phyloP scores from a whole-genome alignment of 2,888 invertebrate genomes.

The Rhingia campestris region DNA sequence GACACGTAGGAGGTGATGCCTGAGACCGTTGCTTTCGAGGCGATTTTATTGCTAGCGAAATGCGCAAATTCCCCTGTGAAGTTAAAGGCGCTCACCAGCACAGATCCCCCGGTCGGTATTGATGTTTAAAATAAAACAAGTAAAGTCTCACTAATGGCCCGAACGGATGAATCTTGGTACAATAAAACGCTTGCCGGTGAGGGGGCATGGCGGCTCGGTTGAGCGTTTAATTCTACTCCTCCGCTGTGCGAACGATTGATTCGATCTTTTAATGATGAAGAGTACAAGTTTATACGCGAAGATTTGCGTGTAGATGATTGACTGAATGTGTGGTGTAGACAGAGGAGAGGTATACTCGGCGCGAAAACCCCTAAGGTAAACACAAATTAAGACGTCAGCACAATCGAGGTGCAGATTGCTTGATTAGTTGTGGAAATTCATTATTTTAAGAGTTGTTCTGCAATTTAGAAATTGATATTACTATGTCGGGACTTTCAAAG shows the following conservation, averaged over 20 bases:
- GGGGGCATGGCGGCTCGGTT: neutral
- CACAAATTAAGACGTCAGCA: too few species aligned
- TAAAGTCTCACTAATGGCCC: conserved; percentile 18
- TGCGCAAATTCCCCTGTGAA: conserved; percentile 59
- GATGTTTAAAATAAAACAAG: conserved; percentile 38
- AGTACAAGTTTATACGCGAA: neutral
- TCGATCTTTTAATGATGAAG: conserved; percentile 26
- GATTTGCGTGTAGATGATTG: neutral
- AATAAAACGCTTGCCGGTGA: conserved; percentile 8
- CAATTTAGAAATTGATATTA: too few species aligned
- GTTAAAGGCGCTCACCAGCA: conserved; percentile 9
- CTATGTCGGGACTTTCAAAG: too few species aligned
- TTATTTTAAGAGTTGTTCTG: too few species aligned
- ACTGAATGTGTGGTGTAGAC: neutral
- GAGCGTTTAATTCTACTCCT: conserved; percentile 27
- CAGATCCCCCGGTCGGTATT: conserved; percentile 14
- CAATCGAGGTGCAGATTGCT: too few species aligned
- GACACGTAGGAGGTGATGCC: conserved; percentile 65
- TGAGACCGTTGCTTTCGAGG: conserved; percentile 40
- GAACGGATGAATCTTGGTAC: conserved; percentile 40
- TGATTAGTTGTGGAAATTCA: too few species aligned
- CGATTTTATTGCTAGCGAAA: conserved; percentile 42
- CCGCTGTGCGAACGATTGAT: conserved; percentile 30
- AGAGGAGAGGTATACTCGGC: too few species aligned
- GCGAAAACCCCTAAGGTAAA: too few species aligned